Conservation (phyloP, 2,888 invertebrate species). For the Apodemia zela region DNA sequence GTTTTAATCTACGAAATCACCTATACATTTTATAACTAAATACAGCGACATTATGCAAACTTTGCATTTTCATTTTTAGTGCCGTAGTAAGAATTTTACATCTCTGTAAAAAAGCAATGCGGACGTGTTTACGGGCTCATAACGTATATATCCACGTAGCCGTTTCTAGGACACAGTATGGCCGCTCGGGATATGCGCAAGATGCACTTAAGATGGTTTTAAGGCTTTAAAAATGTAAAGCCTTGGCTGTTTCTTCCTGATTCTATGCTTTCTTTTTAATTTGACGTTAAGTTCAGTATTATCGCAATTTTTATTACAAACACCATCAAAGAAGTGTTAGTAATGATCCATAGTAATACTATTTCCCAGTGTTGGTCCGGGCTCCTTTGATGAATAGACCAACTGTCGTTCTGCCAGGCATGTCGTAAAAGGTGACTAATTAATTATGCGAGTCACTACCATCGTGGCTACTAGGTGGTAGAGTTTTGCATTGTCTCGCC, state of each 20-base stretch:
- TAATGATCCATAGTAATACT: no score
- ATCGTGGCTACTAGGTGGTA: no score
- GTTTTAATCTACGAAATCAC: no score
- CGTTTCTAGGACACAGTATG: background rate
- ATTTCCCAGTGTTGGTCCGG: no score
- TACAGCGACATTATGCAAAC: no score
- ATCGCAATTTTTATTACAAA: background rate
- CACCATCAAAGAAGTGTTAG: background rate
- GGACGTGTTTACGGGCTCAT: conserved; percentile 8
- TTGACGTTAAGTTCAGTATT: background rate
- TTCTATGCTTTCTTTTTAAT: background rate
- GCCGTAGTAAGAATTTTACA: background rate
- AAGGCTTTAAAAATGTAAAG: conserved; percentile 17
- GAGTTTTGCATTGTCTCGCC: no score
- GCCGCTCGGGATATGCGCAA: conserved; percentile 15
- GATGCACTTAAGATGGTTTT: conserved; percentile 13
- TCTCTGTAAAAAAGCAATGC: conserved; percentile 4
- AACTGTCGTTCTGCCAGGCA: no score
- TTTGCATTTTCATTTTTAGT: background rate
- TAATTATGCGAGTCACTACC: no score
- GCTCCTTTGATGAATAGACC: no score
- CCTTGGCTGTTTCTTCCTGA: background rate
- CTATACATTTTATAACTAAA: no score
- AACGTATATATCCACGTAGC: background rate
- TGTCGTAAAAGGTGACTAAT: no score